Evolutionary conservation across 2,797 vertebrate species (phyloP).

Genomic region (Carapus acus): DNA sequence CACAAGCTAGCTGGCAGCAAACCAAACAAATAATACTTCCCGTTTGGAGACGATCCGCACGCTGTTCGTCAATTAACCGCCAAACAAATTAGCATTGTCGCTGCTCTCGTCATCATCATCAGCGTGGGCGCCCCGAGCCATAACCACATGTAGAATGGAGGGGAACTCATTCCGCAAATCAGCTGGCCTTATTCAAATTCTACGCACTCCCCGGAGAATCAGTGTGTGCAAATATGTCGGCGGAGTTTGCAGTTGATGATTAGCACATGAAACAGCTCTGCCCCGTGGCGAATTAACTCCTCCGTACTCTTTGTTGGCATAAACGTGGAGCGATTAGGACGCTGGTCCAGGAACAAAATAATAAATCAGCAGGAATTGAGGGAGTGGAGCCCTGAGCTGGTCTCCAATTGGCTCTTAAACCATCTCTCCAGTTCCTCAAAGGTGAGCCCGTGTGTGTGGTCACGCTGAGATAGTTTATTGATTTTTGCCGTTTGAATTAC

Average conservation of each 20-base stretch:
- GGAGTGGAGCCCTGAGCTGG: constrained; percentile 20
- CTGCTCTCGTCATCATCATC: constrained; percentile 42
- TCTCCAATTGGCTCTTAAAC: constrained; percentile 33
- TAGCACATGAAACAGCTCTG: constrained; percentile 43
- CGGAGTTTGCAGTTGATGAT: constrained; percentile 45
- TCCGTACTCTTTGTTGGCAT: constrained; percentile 38
- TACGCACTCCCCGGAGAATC: constrained; percentile 20
- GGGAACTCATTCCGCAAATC: constrained; percentile 34
- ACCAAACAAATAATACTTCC: constrained; percentile 32
- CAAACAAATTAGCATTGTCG: constrained; percentile 46
- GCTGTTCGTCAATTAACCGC: constrained; percentile 37
- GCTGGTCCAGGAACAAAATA: constrained; percentile 36
- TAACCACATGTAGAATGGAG: constrained; percentile 25
- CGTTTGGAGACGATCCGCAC: constrained; percentile 28
- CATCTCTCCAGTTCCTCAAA: constrained; percentile 33
- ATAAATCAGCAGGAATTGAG: constrained; percentile 39
- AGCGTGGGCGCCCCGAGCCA: constrained; percentile 23
- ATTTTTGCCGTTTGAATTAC: constrained; percentile 50
- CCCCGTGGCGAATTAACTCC: constrained; percentile 44
- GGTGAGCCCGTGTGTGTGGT: constrained; percentile 40
- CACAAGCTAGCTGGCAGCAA: constrained; percentile 27
- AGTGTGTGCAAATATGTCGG: constrained; percentile 40
- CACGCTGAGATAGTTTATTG: constrained; percentile 53
- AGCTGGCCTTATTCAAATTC: constrained; percentile 35
- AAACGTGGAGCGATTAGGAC: constrained; percentile 50